Percentiles rank a stretch among this genome's conserved stretches.
phyloP scores from a whole-genome alignment of 2,888 invertebrate genomes.

The Chaetogeoica ovagalla region DNA sequence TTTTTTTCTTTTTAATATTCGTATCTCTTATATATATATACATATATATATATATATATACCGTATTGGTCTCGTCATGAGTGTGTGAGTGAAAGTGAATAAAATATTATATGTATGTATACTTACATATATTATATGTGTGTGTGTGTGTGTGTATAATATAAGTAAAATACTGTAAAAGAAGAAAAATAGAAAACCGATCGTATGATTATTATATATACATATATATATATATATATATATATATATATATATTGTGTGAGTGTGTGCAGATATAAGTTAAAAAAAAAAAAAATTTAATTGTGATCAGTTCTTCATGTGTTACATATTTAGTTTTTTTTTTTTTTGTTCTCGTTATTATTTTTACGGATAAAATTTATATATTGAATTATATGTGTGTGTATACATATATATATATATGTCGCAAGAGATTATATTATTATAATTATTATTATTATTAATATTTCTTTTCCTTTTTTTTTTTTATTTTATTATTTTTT shows the following conservation, averaged over 20 bases:
- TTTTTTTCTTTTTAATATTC: not conserved
- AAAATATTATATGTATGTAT: too few species aligned
- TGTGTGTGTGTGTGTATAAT: too few species aligned
- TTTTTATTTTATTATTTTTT: conserved; percentile 20
- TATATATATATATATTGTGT: not conserved
- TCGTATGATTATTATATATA: too few species aligned
- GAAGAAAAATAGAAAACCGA: too few species aligned
- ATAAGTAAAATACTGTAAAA: too few species aligned
- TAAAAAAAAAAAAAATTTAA: conserved; percentile 23
- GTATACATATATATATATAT: conserved; percentile 22
- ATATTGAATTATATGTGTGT: conserved; percentile 42
- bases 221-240: not conserved
- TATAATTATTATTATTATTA: conserved; percentile 29
- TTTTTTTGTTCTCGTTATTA: conserved; percentile 51
- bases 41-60: not conserved
- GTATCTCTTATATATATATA: not conserved
- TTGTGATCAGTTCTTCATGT: conserved; percentile 46
- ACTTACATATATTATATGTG: too few species aligned
- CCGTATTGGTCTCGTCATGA: conserved; percentile 35
- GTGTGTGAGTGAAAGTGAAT: not conserved
- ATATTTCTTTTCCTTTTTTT: not conserved
- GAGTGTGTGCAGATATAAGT: not conserved
- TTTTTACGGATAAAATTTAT: conserved; percentile 48
- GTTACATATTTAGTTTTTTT: conserved; percentile 33
- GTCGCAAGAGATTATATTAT: conserved; percentile 37